Conservation (phyloP, 1,140 invertebrate species). For the Apis cerana region DNA sequence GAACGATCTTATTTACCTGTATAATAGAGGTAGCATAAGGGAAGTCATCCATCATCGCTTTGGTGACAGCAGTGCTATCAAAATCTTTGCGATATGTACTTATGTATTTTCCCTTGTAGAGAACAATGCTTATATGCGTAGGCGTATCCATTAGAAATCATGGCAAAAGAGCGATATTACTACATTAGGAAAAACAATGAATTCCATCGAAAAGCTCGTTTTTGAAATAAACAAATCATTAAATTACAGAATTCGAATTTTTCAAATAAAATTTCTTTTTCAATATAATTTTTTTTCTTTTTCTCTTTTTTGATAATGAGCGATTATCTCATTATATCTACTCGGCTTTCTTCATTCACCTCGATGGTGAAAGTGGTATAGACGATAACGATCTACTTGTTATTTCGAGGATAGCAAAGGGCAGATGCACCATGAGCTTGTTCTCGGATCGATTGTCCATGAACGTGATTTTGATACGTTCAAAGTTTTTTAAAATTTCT, state of each 20-base stretch:
- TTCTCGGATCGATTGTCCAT: conserved; percentile 26
- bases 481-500: not conserved
- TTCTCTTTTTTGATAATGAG: not conserved
- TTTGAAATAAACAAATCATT: too few relatives aligned
- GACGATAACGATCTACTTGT: conserved; percentile 49
- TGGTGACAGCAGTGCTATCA: conserved; percentile 6
- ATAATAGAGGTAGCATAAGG: too few relatives aligned
- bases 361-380: conserved; percentile 47
- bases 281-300: not conserved
- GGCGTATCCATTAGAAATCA: not conserved
- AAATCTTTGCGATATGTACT: not conserved
- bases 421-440: conserved; percentile 51
- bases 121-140: not conserved
- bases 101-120: not conserved
- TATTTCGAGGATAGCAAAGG: conserved; percentile 43
- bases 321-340: conserved; percentile 11
- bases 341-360: conserved; percentile 28
- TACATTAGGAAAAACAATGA: not conserved
- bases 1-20: not conserved
- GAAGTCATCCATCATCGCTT: conserved; percentile 20
- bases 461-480: conserved; percentile 15
- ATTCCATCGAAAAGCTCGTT: not conserved
- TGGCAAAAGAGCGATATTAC: not conserved
- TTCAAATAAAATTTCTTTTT: too few relatives aligned
- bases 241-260: too few relatives aligned